These are phyloP conservation scores for Maniola hyperantus DNA, from an alignment of 2,888 invertebrate species.

Conservation along the genomic window DNA sequence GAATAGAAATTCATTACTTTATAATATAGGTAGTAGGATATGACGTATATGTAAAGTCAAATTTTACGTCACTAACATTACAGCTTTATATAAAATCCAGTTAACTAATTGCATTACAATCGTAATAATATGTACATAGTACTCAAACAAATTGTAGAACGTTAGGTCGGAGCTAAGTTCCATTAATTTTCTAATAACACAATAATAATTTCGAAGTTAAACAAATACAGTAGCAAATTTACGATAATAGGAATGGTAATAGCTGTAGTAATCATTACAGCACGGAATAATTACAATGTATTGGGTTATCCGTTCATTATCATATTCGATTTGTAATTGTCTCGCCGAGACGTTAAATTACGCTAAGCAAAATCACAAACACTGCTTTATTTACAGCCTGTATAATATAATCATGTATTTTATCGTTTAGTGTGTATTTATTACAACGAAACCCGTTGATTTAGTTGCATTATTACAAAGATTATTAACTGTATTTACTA, in stretches of 20 bases:
- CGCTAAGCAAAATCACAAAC: constrained; percentile 14
- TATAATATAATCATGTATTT: not conserved
- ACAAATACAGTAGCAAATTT: constrained; percentile 12
- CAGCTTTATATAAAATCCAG: not conserved
- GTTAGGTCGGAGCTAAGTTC: not conserved
- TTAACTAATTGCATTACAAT: not conserved
- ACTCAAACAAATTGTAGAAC: constrained; percentile 3
- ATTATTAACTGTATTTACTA: not conserved
- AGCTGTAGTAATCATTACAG: constrained; percentile 17
- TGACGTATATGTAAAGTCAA: not conserved
- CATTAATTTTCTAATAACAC: constrained; percentile 12
- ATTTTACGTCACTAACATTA: not conserved
- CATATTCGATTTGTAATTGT: constrained; percentile 14
- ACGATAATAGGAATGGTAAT: constrained; percentile 15
- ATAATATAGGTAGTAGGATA: not conserved
- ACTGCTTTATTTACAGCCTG: not conserved
- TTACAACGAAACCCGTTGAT: not conserved
- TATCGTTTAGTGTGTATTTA: not conserved
- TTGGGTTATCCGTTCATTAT: constrained; percentile 18
- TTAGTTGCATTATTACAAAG: not conserved
- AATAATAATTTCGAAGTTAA: constrained; percentile 13
- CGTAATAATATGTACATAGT: not conserved
- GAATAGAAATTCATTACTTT: not conserved
- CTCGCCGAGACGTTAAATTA: not conserved
- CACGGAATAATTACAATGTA: constrained; percentile 19